A percentile compares a stretch with the other conserved stretches of the same genome.
Evolutionary conservation across 2,888 invertebrate species (phyloP).

Genomic region (Neuroscelio doddi): DNA sequence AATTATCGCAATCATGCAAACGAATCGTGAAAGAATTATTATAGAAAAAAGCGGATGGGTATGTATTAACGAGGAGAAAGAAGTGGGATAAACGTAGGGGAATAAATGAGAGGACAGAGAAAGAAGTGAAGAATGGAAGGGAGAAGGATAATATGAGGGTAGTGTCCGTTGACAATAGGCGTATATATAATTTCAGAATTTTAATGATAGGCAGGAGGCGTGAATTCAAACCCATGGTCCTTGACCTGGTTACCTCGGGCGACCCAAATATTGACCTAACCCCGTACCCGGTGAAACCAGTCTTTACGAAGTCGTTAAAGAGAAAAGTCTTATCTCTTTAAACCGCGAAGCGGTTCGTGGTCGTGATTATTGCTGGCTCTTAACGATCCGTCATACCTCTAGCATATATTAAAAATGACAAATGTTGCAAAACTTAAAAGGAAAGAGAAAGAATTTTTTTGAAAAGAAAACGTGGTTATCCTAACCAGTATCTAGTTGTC

Average conservation of each 20-base stretch:
- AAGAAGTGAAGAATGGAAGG: not conserved
- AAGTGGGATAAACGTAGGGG: not conserved
- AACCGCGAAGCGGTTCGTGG: conserved; percentile 55
- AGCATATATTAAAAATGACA: conserved; percentile 50
- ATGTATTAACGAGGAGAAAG: not conserved
- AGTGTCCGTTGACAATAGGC: conserved; percentile 21
- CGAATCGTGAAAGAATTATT: no score
- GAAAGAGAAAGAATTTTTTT: not conserved
- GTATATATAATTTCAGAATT: conserved; percentile 26
- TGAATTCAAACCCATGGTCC: conserved; percentile 54
- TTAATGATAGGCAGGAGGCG: conserved; percentile 29
- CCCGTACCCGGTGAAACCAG: conserved; percentile 49
- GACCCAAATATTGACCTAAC: conserved; percentile 64
- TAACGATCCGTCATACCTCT: conserved; percentile 37
- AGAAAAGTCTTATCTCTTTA: conserved; percentile 51
- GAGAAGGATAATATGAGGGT: not conserved
- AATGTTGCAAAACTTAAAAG: conserved; percentile 6
- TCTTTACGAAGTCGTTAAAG: conserved; percentile 56
- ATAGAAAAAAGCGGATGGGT: no score
- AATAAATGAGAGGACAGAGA: not conserved
- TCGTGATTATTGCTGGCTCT: conserved; percentile 49
- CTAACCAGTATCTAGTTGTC: no score
- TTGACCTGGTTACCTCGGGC: conserved; percentile 62
- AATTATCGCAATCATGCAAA: conserved; percentile 1
- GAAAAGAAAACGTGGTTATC: no score